Conservation (phyloP, 1,140 invertebrate genomes). For the Sycophaga agraensis region DNA sequence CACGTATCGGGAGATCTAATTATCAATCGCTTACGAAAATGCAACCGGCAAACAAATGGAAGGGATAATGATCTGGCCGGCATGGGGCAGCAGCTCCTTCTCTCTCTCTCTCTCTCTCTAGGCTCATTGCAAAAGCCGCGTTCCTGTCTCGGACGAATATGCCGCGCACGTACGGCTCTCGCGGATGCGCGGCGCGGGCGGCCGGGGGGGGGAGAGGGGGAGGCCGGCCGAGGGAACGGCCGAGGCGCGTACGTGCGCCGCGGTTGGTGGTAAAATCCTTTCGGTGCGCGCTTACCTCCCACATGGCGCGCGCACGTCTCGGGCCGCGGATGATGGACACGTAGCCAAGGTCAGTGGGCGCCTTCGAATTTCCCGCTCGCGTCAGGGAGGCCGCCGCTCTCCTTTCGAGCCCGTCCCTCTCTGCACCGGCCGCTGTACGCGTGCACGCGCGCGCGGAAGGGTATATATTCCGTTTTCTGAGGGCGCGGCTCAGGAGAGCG, state of each 20-base stretch:
- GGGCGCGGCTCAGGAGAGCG: no score
- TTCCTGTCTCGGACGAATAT: constrained; percentile 11
- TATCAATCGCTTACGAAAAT: no score
- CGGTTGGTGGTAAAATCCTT: constrained; percentile 24
- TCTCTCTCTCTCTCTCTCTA: no score
- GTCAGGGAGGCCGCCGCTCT: no score
- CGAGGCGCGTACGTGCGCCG: not conserved
- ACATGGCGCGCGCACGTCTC: constrained; percentile 16
- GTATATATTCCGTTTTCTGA: no score
- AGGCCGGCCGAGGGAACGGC: not conserved
- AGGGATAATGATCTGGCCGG: no score
- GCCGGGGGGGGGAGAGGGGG: not conserved
- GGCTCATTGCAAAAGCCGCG: not conserved
- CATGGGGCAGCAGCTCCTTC: no score
- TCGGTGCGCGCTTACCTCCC: constrained; percentile 32
- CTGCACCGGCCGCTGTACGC: no score
- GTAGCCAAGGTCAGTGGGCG: constrained; percentile 34
- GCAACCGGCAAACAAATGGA: no score
- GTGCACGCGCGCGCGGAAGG: no score
- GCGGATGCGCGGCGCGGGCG: not conserved
- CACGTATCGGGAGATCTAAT: no score
- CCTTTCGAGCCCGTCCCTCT: no score
- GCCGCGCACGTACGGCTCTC: not conserved
- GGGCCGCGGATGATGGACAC: constrained; percentile 36
- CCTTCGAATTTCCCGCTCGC: constrained; percentile 27